Conservation (phyloP, 2,797 vertebrate genomes). For the Tokudaia muenninki region DNA sequence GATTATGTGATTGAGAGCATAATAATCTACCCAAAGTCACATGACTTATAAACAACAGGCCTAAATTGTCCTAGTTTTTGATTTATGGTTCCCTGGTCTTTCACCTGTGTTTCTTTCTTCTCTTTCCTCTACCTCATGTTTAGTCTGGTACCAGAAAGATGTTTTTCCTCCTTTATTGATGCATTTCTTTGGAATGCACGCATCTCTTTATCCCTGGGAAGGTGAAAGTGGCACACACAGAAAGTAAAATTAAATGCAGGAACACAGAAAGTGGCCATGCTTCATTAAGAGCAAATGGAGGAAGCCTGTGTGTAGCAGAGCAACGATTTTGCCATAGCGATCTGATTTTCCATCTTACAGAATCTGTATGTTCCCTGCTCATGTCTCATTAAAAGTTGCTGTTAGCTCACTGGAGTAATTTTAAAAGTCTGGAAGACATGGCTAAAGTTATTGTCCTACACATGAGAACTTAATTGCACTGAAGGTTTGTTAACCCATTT, state of each 20-base stretch:
- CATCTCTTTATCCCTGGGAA: slow-evolving; percentile 62
- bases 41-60: neutral
- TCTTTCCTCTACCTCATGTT: slow-evolving; percentile 36
- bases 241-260: slow-evolving; percentile 58
- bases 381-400: slow-evolving; percentile 71
- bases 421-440: slow-evolving; percentile 21
- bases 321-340: neutral
- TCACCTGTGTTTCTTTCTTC: slow-evolving; percentile 17
- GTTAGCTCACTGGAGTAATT: slow-evolving; percentile 42
- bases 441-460: slow-evolving; percentile 14
- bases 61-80: slow-evolving; percentile 48
- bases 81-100: slow-evolving; percentile 51
- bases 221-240: slow-evolving; percentile 74
- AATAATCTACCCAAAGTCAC: slow-evolving; percentile 18
- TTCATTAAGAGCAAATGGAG: slow-evolving; percentile 74
- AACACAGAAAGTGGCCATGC: slow-evolving; percentile 58
- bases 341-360: slow-evolving; percentile 65
- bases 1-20: slow-evolving; percentile 6
- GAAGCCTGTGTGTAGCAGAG: slow-evolving; percentile 59
- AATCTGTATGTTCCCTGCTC: slow-evolving; percentile 61
- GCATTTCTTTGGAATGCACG: slow-evolving; percentile 67
- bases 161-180: slow-evolving; percentile 65
- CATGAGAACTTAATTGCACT: slow-evolving; percentile 41
- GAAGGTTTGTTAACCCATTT: slow-evolving; percentile 58
- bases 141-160: slow-evolving; percentile 53